Conservation (phyloP, 2,888 invertebrate species). For the Oxystoma pomonae region DNA sequence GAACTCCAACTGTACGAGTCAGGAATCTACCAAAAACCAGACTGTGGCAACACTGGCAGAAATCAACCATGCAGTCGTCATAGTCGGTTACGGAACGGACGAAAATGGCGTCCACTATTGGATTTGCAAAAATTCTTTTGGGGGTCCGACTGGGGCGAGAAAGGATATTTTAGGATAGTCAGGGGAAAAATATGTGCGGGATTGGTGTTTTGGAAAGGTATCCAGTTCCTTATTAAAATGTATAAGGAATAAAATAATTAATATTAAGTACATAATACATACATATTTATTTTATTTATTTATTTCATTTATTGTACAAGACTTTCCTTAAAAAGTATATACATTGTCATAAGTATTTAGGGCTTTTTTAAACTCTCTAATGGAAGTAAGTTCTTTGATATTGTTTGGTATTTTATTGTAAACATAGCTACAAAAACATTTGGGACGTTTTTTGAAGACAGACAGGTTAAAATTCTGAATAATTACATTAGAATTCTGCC, state of each 20-base stretch:
- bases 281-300: too few species aligned
- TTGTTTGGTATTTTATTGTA: too few species aligned
- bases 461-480: too few species aligned
- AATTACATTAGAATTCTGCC: too few species aligned
- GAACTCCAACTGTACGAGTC: neutral
- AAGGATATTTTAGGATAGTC: neutral
- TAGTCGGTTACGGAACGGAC: slow-evolving; percentile 61
- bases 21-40: neutral
- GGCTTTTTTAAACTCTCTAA: too few species aligned
- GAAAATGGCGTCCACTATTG: neutral
- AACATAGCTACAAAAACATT: too few species aligned
- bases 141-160: neutral
- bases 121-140: neutral
- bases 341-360: too few species aligned
- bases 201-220: neutral
- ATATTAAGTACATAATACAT: neutral
- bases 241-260: neutral
- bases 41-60: slow-evolving; percentile 49
- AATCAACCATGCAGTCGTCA: slow-evolving; percentile 65
- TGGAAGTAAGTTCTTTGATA: too few species aligned
- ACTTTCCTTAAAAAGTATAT: too few species aligned
- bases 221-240: neutral
- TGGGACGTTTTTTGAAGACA: too few species aligned
- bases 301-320: too few species aligned
- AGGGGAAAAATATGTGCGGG: neutral